Conservation (phyloP, 1,140 invertebrate species). For the Cylas formicarius region DNA sequence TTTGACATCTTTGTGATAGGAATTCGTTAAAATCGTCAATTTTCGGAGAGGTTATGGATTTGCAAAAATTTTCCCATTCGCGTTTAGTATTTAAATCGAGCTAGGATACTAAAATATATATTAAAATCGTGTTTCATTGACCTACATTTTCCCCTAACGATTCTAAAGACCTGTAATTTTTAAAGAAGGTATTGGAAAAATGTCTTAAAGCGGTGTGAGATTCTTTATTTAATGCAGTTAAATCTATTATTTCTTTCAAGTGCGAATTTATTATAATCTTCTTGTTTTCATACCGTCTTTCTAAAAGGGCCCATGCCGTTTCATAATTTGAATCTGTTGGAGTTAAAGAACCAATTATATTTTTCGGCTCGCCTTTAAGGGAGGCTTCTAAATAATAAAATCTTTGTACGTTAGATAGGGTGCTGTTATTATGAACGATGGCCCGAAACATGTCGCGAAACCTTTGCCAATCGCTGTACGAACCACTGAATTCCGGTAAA, state of each 20-base stretch:
- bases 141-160: constrained; percentile 2
- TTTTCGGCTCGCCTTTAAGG: constrained; percentile 25
- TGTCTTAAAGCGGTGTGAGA: constrained; percentile 9
- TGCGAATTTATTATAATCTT: constrained; percentile 14
- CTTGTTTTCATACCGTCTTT: constrained; percentile 14
- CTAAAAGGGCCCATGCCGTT: constrained; percentile 10
- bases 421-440: constrained; percentile 29
- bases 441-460: constrained; percentile 33
- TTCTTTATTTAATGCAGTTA: constrained; percentile 4
- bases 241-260: constrained; percentile 7
- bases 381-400: constrained; percentile 29
- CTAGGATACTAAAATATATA: constrained; percentile 6
- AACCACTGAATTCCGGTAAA: constrained; percentile 33
- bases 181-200: constrained; percentile 8
- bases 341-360: constrained; percentile 16
- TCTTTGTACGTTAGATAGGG: constrained; percentile 27
- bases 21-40: constrained; percentile 10
- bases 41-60: background rate
- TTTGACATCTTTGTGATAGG: constrained; percentile 11
- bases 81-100: background rate
- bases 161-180: constrained; percentile 7
- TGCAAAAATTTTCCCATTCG: constrained; percentile 13
- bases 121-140: constrained; percentile 14
- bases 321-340: constrained; percentile 8
- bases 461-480: constrained; percentile 31